These are phyloP conservation scores for Tetraodon nigroviridis DNA, from an alignment of 2,113 vertebrate genomes.

Conservation along the genomic window DNA sequence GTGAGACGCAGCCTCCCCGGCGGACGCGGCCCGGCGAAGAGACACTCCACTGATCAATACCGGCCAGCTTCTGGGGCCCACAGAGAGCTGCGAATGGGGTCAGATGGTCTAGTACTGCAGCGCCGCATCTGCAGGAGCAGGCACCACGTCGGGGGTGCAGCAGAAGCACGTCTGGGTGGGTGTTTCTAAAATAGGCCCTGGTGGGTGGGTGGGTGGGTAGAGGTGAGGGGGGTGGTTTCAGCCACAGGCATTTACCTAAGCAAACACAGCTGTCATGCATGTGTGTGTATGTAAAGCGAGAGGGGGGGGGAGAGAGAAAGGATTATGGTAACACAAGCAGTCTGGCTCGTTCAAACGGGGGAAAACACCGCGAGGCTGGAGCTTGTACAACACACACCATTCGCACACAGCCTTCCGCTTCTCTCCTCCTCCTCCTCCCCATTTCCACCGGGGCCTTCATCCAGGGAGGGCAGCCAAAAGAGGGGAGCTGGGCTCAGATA, in stretches of 20 bases:
- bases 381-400: slow-evolving; percentile 48
- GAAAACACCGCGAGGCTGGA: slow-evolving; percentile 57
- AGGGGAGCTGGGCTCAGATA: slow-evolving; percentile 62
- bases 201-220: slow-evolving; percentile 30
- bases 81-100: slow-evolving; percentile 37
- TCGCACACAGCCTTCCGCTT: slow-evolving; percentile 28
- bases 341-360: slow-evolving; percentile 60
- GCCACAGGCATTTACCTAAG: slow-evolving; percentile 72
- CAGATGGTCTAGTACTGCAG: slow-evolving; percentile 10
- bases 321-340: slow-evolving; percentile 69
- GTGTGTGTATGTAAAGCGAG: slow-evolving; percentile 23
- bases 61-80: slow-evolving; percentile 33
- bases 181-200: slow-evolving; percentile 45
- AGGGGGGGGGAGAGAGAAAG: slow-evolving; percentile 45
- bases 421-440: slow-evolving; percentile 28
- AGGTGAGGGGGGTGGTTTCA: slow-evolving; percentile 9
- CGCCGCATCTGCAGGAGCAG: slow-evolving; percentile 26
- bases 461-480: slow-evolving; percentile 61
- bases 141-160: slow-evolving; percentile 26
- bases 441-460: slow-evolving; percentile 55
- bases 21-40: slow-evolving; percentile 36
- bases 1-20: slow-evolving; percentile 20
- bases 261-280: slow-evolving; percentile 71
- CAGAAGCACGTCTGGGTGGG: slow-evolving; percentile 32
- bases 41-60: slow-evolving; percentile 45